Conservation (phyloP, 1,140 invertebrate genomes). For the Euura saliciscinereae region DNA sequence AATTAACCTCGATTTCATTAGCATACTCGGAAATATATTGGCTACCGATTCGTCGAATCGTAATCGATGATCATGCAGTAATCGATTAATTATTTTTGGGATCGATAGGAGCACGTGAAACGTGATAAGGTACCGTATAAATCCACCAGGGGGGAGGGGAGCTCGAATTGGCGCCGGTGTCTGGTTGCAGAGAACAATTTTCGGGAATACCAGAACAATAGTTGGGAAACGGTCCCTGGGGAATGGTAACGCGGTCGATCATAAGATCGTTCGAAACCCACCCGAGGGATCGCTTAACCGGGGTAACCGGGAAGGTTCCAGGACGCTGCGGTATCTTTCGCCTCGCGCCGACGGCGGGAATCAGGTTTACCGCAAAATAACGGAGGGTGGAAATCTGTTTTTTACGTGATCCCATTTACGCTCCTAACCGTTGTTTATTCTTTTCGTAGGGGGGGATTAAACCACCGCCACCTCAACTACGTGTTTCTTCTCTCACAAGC, state of each 20-base stretch:
- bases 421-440: slow-evolving; percentile 3
- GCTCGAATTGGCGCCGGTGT: background rate
- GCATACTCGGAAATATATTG: no score
- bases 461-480: background rate
- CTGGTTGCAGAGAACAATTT: background rate
- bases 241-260: slow-evolving; percentile 6
- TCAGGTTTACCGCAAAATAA: background rate
- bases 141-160: background rate
- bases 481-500: no score
- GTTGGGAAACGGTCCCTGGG: background rate
- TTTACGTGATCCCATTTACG: slow-evolving; percentile 7
- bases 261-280: slow-evolving; percentile 4
- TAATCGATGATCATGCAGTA: no score
- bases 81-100: no score
- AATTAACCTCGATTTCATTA: no score
- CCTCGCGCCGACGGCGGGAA: background rate
- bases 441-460: background rate
- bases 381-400: slow-evolving; percentile 6
- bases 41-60: no score
- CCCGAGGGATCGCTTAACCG: slow-evolving; percentile 3
- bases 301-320: background rate
- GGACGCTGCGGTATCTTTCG: background rate
- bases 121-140: no score
- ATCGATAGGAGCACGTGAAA: no score
- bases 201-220: slow-evolving; percentile 1